These are phyloP conservation scores for Lysiphlebus fabarum DNA, from an alignment of 1,140 invertebrate species.

Conservation along the genomic window DNA sequence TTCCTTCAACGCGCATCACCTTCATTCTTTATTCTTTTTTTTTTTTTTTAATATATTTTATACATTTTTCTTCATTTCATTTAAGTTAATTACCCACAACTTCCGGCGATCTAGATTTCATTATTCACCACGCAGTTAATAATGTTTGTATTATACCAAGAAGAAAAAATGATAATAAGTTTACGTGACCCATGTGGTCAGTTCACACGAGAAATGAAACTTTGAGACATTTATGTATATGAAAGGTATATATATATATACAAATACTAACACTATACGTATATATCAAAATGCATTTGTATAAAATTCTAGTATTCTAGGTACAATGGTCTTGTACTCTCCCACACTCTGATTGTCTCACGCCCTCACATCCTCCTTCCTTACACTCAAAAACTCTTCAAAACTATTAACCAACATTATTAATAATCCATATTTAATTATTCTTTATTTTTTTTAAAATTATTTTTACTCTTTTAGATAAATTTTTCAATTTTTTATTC, in stretches of 20 bases:
- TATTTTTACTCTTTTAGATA: too few relatives aligned
- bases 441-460: too few relatives aligned
- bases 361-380: conserved; percentile 55
- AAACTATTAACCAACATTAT: too few relatives aligned
- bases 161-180: conserved; percentile 56
- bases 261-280: not conserved
- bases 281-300: conserved; percentile 3
- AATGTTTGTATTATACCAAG: conserved; percentile 5
- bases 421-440: too few relatives aligned
- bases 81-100: conserved; percentile 54
- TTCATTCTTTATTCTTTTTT: not conserved
- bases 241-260: not conserved
- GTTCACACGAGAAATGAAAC: conserved; percentile 56
- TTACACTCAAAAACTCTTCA: not conserved
- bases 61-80: conserved; percentile 26
- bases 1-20: not conserved
- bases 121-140: conserved; percentile 37
- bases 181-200: conserved; percentile 57
- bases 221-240: conserved; percentile 30
- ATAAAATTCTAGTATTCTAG: conserved; percentile 21
- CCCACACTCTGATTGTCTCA: conserved; percentile 56
- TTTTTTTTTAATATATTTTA: too few relatives aligned
- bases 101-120: conserved; percentile 59
- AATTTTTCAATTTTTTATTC: too few relatives aligned
- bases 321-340: conserved; percentile 55